phyloP scores from a whole-genome alignment of 2,888 invertebrate species.

The Acrobasis consociella region DNA sequence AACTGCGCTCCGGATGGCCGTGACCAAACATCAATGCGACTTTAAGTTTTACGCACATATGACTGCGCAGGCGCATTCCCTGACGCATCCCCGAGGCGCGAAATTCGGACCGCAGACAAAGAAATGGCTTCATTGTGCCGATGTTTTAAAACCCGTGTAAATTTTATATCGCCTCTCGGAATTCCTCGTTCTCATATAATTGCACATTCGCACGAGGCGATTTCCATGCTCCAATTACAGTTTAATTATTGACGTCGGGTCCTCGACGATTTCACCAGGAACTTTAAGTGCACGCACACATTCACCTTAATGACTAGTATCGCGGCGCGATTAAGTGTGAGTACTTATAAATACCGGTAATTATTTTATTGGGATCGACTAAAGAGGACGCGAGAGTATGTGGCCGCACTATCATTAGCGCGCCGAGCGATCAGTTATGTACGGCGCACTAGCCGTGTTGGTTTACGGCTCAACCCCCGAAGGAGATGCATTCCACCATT shows the following conservation, averaged over 20 bases:
- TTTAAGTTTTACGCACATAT: conserved; percentile 41
- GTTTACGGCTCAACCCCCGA: conserved; percentile 81
- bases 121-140: conserved; percentile 76
- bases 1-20: conserved; percentile 62
- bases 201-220: conserved; percentile 36
- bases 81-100: conserved; percentile 64
- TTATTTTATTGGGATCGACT: conserved; percentile 76
- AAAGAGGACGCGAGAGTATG: conserved; percentile 67
- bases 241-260: conserved; percentile 56
- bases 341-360: conserved; percentile 76
- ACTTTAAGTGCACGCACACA: conserved; percentile 57
- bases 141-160: conserved; percentile 40
- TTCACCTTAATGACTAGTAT: conserved; percentile 58
- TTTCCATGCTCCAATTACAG: conserved; percentile 47
- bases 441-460: conserved; percentile 71
- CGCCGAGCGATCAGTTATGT: conserved; percentile 80
- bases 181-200: conserved; percentile 37
- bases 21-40: conserved; percentile 81
- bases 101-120: conserved; percentile 65
- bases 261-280: conserved; percentile 62
- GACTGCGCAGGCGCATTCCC: conserved; percentile 48
- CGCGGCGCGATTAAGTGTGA: conserved; percentile 67
- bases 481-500: conserved; percentile 82
- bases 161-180: conserved; percentile 63
- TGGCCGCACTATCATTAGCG: conserved; percentile 79